Percentiles rank a stretch among this genome's conserved stretches.
Evolutionary conservation across 2,797 vertebrate genomes (phyloP).

Genomic region (Lagorchestes hirsutus): DNA sequence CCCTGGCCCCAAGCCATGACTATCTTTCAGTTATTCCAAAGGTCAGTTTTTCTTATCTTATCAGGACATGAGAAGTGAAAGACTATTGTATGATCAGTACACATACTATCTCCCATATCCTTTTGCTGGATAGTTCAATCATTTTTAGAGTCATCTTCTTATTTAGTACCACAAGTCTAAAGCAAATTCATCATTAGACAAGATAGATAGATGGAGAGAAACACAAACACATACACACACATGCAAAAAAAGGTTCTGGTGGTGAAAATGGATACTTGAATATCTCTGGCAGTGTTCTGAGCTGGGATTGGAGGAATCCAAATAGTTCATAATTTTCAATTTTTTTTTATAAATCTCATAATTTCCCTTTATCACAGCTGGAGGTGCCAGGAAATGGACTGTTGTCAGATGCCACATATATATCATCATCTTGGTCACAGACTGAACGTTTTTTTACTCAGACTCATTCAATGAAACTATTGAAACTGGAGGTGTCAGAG

Average conservation of each 20-base stretch:
- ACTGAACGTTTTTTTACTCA: background rate
- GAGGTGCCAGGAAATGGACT: background rate
- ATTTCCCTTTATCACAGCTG: background rate
- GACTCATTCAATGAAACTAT: background rate
- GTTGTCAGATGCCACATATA: background rate
- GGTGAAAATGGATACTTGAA: background rate
- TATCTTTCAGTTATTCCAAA: background rate
- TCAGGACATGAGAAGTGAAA: background rate
- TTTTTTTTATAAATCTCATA: background rate
- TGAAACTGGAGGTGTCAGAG: background rate
- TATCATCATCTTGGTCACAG: background rate
- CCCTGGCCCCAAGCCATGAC: background rate
- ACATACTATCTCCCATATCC: background rate
- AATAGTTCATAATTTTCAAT: background rate
- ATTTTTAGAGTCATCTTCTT: background rate
- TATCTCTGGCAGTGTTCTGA: background rate
- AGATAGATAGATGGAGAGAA: background rate
- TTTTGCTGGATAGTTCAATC: background rate
- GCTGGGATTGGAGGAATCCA: background rate
- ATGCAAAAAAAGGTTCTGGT: background rate
- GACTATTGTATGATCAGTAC: background rate
- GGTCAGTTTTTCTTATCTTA: background rate
- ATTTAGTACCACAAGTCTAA: background rate
- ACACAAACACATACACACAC: background rate
- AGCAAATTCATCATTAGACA: background rate